Evolutionary conservation across 2,888 invertebrate species (phyloP), one percentile per base, ranked within the genome.

Genomic region (Leucophenga montana): DNA sequence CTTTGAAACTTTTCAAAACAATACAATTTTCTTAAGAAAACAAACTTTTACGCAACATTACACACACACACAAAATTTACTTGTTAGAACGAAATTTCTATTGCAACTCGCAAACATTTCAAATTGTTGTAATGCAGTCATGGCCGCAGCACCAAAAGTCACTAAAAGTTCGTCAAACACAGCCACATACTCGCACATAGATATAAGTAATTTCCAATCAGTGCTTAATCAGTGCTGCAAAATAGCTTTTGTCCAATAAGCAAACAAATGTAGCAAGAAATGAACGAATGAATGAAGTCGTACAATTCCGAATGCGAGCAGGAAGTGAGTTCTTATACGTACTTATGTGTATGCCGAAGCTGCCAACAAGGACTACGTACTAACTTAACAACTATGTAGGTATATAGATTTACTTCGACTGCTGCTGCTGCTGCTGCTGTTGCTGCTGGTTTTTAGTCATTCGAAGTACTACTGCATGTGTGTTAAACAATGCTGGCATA

Each of bases 401-500:
- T 57, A 11, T 20, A 39, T 8, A 1, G 8, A 1, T 39, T n/a
- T 6, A 46, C 46, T 4, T 46, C 46, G 13, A n/a, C 46, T 56
- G 56, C 22, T n/a, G n/a, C n/a, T n/a, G n/a, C n/a, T n/a, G n/a
- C n/a, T n/a, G n/a, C n/a, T n/a, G n/a, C n/a, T n/a, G n/a, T n/a
- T n/a, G n/a, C n/a, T n/a, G n/a, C n/a, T n/a, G n/a, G n/a, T 22
- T 22, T 18, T 59, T 33, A 14, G 11, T 44, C 20, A 27, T 16
- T 50, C 16, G 4, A 31, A 65, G 50, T 18, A 27, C 18, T 13
- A 18, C 13, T 27, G 61, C 6, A 48, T 31, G 27, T 31, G 66
- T 68, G 64, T 69, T 74, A 39, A 77, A 83, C 84, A 81, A 75
- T 83, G 83, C 79, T 72, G 75, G 31, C 61, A 20, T 61, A 39